Percentiles rank a stretch among this genome's conserved stretches.
phyloP scores from a whole-genome alignment of 2,888 invertebrate genomes.

The Amiota minor region DNA sequence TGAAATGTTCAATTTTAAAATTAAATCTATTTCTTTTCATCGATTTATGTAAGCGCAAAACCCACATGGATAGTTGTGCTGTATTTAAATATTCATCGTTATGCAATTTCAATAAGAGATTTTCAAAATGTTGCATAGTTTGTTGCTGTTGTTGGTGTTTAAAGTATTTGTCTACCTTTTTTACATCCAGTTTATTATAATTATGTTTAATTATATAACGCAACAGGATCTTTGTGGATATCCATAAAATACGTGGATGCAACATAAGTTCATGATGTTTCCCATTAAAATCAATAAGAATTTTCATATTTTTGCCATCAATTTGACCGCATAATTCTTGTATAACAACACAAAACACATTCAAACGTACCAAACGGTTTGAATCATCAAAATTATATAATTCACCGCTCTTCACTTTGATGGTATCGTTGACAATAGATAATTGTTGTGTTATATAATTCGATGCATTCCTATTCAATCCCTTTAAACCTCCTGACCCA shows the following conservation, averaged over 20 bases:
- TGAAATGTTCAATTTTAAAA: slow-evolving; percentile 76
- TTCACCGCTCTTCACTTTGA: too few species aligned
- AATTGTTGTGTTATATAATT: too few species aligned
- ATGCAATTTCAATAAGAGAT: too few species aligned
- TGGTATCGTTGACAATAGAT: too few species aligned
- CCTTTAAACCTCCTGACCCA: too few species aligned
- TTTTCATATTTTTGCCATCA: slow-evolving; percentile 84
- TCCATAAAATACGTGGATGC: slow-evolving; percentile 87
- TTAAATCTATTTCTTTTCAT: slow-evolving; percentile 74
- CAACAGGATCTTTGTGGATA: slow-evolving; percentile 89
- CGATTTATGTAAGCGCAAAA: slow-evolving; percentile 77
- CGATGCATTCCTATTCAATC: too few species aligned
- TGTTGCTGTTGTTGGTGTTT: slow-evolving; percentile 43
- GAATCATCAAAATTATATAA: too few species aligned
- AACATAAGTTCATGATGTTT: slow-evolving; percentile 88
- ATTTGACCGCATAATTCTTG: slow-evolving; percentile 83
- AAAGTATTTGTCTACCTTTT: slow-evolving; percentile 63
- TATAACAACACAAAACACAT: slow-evolving; percentile 80
- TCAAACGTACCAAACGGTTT: slow-evolving; percentile 78
- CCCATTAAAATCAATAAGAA: slow-evolving; percentile 83
- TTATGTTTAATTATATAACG: slow-evolving; percentile 79
- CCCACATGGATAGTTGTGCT: slow-evolving; percentile 77
- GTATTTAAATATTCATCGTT: slow-evolving; percentile 60
- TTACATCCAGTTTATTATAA: slow-evolving; percentile 75
- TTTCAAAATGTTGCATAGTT: slow-evolving; percentile 67